These are phyloP conservation scores for Barnardius zonarius DNA, from an alignment of 2,113 vertebrate species.

Conservation along the genomic window DNA sequence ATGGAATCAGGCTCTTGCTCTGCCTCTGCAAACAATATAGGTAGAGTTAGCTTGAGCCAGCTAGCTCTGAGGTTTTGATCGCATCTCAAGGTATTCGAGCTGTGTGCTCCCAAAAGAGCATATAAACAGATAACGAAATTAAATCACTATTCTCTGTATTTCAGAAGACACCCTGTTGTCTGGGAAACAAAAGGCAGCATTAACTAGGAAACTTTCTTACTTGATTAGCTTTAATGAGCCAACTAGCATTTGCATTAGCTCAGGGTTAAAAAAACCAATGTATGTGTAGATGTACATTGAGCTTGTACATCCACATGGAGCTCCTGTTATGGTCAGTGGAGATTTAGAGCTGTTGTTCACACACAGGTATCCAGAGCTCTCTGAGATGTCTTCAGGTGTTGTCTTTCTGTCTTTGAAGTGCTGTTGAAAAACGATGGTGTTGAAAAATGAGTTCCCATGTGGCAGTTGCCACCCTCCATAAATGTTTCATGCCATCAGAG, in stretches of 20 bases:
- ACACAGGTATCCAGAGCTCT: background rate
- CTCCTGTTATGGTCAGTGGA: background rate
- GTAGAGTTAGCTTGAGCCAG: background rate
- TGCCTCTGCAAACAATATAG: background rate
- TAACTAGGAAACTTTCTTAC: background rate
- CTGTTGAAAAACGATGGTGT: background rate
- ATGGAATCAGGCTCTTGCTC: background rate
- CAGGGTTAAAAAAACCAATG: background rate
- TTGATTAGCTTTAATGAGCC: background rate
- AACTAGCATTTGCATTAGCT: background rate
- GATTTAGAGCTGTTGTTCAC: background rate
- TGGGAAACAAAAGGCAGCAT: background rate
- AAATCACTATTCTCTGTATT: background rate
- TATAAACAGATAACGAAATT: background rate
- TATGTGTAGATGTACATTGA: background rate
- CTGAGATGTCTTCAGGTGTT: background rate
- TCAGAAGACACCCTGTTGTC: background rate
- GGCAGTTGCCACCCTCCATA: background rate
- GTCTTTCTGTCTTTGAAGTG: background rate
- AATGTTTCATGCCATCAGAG: background rate
- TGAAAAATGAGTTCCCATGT: background rate
- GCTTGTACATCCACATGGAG: background rate
- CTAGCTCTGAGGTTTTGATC: background rate
- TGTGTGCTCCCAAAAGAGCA: background rate
- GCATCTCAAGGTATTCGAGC: background rate